Evolutionary conservation across 2,888 invertebrate genomes (phyloP).

Genomic region (Morpho deidamia): DNA sequence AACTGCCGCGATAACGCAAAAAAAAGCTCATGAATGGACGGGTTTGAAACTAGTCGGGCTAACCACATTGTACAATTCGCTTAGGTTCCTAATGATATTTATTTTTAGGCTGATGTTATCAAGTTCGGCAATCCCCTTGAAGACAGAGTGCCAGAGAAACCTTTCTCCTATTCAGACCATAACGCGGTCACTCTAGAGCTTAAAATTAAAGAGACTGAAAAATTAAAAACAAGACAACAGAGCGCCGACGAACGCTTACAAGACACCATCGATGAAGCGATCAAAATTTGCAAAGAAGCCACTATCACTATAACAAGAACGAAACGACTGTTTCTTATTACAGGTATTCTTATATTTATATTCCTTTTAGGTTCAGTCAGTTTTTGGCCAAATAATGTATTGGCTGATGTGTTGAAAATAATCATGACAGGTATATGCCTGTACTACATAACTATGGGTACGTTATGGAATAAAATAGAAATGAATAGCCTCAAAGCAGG

Average conservation of each 20-base stretch:
- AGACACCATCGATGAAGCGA: conserved; percentile 75
- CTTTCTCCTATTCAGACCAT: conserved; percentile 93
- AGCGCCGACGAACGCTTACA: conserved; percentile 36
- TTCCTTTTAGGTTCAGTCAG: conserved; percentile 72
- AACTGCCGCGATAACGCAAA: too few relatives aligned
- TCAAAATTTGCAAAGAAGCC: conserved; percentile 79
- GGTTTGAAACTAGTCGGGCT: too few relatives aligned
- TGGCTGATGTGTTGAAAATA: conserved; percentile 78
- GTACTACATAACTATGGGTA: conserved; percentile 87
- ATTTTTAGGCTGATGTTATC: conserved; percentile 47
- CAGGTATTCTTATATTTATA: conserved; percentile 68
- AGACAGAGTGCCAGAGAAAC: conserved; percentile 82
- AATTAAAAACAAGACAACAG: conserved; percentile 28
- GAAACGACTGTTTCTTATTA: conserved; percentile 72
- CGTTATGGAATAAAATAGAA: conserved; percentile 90
- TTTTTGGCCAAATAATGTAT: conserved; percentile 65
- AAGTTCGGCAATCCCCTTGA: conserved; percentile 85
- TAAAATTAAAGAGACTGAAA: conserved; percentile 33
- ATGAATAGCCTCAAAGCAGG: conserved; percentile 87
- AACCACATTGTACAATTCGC: too few relatives aligned
- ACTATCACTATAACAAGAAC: conserved; percentile 66
- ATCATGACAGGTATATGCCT: conserved; percentile 81
- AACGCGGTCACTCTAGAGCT: conserved; percentile 86
- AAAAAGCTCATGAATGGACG: too few relatives aligned
- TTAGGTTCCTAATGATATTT: neutral